A percentile compares a stretch with the other conserved stretches of the same genome.
Conservation (phyloP, 2,888 invertebrate genomes). For the Spodoptera picta region DNA sequence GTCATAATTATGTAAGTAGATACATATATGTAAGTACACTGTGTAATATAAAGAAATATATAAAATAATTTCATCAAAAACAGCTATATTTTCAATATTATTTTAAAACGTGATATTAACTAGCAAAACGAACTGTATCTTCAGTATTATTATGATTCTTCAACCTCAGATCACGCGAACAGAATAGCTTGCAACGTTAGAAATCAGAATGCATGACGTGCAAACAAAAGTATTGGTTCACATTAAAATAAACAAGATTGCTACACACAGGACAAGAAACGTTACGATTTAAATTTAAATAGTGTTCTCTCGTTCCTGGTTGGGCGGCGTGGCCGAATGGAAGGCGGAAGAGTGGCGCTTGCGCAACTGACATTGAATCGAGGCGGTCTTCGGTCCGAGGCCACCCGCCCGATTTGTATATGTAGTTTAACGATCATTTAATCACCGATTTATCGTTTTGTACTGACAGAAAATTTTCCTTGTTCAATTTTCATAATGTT, state of each 20-base stretch:
- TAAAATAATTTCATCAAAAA: too few relatives aligned
- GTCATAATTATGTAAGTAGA: too few relatives aligned
- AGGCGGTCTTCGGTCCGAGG: slow-evolving; percentile 80
- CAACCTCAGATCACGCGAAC: slow-evolving; percentile 27
- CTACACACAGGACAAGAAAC: slow-evolving; percentile 60
- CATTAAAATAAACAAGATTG: slow-evolving; percentile 41
- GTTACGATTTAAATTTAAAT: slow-evolving; percentile 79
- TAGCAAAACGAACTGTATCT: slow-evolving; percentile 36
- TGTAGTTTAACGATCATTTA: slow-evolving; percentile 74
- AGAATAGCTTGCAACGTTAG: slow-evolving; percentile 25
- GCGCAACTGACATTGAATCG: slow-evolving; percentile 88
- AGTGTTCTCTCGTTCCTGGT: slow-evolving; percentile 75
- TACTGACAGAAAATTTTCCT: slow-evolving; percentile 59
- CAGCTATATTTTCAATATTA: slow-evolving; percentile 11
- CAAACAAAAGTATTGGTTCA: slow-evolving; percentile 29
- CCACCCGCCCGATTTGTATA: slow-evolving; percentile 79
- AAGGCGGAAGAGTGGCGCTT: slow-evolving; percentile 86
- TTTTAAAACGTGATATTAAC: slow-evolving; percentile 45
- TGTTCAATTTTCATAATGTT: slow-evolving; percentile 37
- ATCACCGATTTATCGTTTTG: slow-evolving; percentile 59
- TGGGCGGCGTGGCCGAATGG: slow-evolving; percentile 68
- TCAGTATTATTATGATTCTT: slow-evolving; percentile 26
- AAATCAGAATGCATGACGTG: slow-evolving; percentile 25
- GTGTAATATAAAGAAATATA: too few relatives aligned
- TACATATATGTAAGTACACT: too few relatives aligned